Evolutionary conservation across 2,113 vertebrate genomes (phyloP), one percentile per base, ranked within the genome.

Genomic region (Psilopsiagon aurifrons): DNA sequence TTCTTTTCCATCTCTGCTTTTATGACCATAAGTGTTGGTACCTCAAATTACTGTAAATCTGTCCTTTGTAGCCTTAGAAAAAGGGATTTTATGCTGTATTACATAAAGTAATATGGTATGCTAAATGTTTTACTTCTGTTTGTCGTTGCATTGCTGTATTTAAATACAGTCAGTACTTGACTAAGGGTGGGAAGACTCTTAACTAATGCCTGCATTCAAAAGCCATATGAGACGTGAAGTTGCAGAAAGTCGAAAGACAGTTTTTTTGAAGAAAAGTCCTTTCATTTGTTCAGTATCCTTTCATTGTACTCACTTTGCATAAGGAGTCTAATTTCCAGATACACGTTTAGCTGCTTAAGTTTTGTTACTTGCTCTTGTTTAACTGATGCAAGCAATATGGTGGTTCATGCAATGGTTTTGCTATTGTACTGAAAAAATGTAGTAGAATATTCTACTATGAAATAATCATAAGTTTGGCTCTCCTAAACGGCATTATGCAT

Each of bases 141-240:
- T 66, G 11, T 95, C 41, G 25, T 85, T 94, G 67, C 15, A 9
- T 93, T 93, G 92, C 68, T 96, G 41, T 94, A 88, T 90, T 81
- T 96, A 75, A 87, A 79, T 96, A 88, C 94, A 92, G 88, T 78
- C 69, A 69, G 67, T 90, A 95, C 90, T 88, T 95, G 92, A 93
- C 74, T 73, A 4, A 73, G 67, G 63, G 63, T 85, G 81, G 81
- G 75, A 89, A 81, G 23, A 63, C 47, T 70, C 63, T 86, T 76
- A 86, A 75, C 86, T 86, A 69, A 90, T 95, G 95, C 94, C 89
- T 95, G 87, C 73, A 24, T 94, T 94, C 86, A 93, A 90, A 96
- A 96, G 93, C 91, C 94, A 95, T 96, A 96, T 90, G 49, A 96
- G 54, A 94, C 9, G 6, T 55, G 81, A 91, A 94, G 73, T 84